These are phyloP conservation scores for Drosophila anomelani DNA, from an alignment of 2,888 invertebrate genomes.

Conservation along the genomic window DNA sequence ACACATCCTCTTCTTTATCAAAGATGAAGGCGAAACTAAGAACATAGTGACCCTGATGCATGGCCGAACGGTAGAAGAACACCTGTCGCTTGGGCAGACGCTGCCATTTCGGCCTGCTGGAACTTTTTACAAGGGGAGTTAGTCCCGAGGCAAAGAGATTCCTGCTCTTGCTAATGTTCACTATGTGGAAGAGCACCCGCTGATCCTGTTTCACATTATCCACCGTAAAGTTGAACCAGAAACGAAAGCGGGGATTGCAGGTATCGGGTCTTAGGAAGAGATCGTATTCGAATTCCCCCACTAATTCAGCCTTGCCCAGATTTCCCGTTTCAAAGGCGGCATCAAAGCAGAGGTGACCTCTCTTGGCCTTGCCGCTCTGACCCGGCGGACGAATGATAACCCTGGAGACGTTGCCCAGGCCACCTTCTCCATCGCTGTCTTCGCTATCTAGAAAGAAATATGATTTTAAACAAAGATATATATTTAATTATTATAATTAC, in stretches of 20 bases:
- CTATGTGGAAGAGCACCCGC: constrained; percentile 97
- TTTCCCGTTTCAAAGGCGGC: constrained; percentile 99
- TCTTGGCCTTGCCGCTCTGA: constrained; percentile 97
- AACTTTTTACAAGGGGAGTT: constrained; percentile 97
- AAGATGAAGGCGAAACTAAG: constrained; percentile 97
- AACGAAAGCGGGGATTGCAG: constrained; percentile 95
- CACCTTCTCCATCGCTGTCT: constrained; percentile 96
- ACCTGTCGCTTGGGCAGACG: constrained; percentile 92
- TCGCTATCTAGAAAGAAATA: constrained; percentile 90
- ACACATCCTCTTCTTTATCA: constrained; percentile 97
- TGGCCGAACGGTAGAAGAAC: constrained; percentile 95
- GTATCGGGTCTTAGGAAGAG: constrained; percentile 98
- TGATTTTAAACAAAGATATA: background rate
- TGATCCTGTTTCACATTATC: constrained; percentile 97
- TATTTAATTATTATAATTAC: too few species aligned
- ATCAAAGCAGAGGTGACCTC: constrained; percentile 98
- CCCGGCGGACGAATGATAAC: constrained; percentile 95
- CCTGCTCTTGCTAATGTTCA: constrained; percentile 96
- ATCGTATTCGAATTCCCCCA: constrained; percentile 98
- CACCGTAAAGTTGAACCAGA: constrained; percentile 99
- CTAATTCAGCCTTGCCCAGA: constrained; percentile 96
- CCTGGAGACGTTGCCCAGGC: constrained; percentile 95
- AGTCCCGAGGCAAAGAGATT: constrained; percentile 95
- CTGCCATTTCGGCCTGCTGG: constrained; percentile 95
- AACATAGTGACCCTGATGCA: constrained; percentile 95